These are phyloP conservation scores for Lepas anatifera DNA, from an alignment of 2,888 invertebrate genomes.

Conservation along the genomic window DNA sequence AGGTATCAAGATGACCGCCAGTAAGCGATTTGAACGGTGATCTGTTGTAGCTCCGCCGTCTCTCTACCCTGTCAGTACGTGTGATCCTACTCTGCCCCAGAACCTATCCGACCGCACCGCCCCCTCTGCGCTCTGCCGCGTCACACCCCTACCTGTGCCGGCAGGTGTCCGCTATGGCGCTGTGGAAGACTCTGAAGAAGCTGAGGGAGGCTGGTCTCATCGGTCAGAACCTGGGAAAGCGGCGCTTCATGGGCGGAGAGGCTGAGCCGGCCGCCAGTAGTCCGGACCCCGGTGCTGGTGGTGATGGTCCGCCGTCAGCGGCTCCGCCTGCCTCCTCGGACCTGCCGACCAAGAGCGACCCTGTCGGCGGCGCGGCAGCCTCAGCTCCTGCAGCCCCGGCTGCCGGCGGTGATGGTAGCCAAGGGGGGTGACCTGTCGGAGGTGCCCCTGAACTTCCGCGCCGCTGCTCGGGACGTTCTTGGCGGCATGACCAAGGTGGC, in stretches of 20 bases:
- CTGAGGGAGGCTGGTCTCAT: background rate
- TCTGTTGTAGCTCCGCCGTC: too few species aligned
- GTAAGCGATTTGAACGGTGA: too few species aligned
- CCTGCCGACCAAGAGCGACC: too few species aligned
- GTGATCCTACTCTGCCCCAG: too few species aligned
- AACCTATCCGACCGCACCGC: too few species aligned
- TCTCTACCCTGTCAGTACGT: too few species aligned
- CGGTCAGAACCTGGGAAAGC: background rate
- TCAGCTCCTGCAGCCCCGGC: too few species aligned
- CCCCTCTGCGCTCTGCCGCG: too few species aligned
- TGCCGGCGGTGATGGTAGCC: background rate
- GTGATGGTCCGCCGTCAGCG: too few species aligned
- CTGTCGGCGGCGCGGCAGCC: too few species aligned
- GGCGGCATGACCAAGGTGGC: background rate
- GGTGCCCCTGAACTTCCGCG: background rate
- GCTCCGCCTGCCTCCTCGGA: too few species aligned
- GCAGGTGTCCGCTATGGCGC: background rate
- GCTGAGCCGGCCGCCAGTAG: background rate
- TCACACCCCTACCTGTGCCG: background rate
- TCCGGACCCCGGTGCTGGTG: background rate
- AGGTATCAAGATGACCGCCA: too few species aligned
- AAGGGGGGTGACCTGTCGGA: background rate
- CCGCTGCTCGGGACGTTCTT: background rate
- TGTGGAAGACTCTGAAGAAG: constrained; percentile 2
- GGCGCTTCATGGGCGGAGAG: background rate